These are phyloP conservation scores for Stictocephala bisonia DNA, from an alignment of 2,888 invertebrate genomes.

Conservation along the genomic window DNA sequence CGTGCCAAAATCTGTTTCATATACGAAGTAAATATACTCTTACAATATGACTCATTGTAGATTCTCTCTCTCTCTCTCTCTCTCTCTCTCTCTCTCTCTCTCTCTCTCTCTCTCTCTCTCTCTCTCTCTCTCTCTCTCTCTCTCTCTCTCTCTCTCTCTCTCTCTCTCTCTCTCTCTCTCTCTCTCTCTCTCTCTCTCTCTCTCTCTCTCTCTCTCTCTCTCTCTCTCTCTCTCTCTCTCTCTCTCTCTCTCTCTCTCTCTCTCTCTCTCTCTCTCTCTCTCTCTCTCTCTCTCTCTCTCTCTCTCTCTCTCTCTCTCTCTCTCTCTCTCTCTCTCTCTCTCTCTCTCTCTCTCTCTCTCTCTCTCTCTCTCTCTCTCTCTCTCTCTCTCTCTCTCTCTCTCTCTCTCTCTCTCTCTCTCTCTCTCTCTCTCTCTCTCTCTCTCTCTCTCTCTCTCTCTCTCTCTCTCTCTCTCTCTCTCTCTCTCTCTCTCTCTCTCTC, in stretches of 20 bases:
- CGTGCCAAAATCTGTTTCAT: too few relatives aligned
- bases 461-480: slow-evolving; percentile 30
- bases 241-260: slow-evolving; percentile 1
- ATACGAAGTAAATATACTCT: too few relatives aligned
- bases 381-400: slow-evolving; percentile 10
- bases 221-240: neutral
- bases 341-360: neutral
- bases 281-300: neutral
- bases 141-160: neutral
- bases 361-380: neutral
- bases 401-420: slow-evolving; percentile 27
- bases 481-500: slow-evolving; percentile 30
- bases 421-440: neutral
- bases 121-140: neutral
- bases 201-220: slow-evolving; percentile 7
- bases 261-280: neutral
- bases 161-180: slow-evolving; percentile 1
- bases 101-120: slow-evolving; percentile 3
- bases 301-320: neutral
- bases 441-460: neutral
- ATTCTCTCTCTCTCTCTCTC: slow-evolving; percentile 17
- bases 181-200: neutral
- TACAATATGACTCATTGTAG: too few relatives aligned
- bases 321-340: neutral
- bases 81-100: slow-evolving; percentile 8